phyloP scores from a whole-genome alignment of 1,140 invertebrate genomes.

The Drosophila sp. region DNA sequence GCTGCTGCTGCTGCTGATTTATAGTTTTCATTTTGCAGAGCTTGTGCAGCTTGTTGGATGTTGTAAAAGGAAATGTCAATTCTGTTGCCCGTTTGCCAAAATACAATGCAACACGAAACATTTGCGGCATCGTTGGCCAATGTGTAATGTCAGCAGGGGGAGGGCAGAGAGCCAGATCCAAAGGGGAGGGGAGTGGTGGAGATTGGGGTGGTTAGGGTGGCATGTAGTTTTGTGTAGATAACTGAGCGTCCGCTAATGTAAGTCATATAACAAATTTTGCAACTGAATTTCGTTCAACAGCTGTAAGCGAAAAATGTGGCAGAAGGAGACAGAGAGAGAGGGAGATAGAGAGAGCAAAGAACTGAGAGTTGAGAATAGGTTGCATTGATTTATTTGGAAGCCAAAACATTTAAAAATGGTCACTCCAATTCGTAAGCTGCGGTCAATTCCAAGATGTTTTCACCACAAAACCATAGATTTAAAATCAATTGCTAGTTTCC shows the following conservation, averaged over 20 bases:
- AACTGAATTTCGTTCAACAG: constrained; percentile 37
- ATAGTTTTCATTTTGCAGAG: constrained; percentile 80
- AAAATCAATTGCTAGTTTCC: too few species aligned
- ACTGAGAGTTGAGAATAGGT: not conserved
- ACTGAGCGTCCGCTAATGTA: constrained; percentile 62
- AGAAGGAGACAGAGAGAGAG: not conserved
- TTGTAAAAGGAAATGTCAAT: constrained; percentile 84
- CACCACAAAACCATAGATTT: too few species aligned
- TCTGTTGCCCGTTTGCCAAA: constrained; percentile 77
- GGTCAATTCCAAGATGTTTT: too few species aligned
- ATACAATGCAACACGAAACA: constrained; percentile 57
- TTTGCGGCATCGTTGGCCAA: constrained; percentile 49
- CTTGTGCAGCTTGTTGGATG: constrained; percentile 70
- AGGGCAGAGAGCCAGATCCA: not conserved
- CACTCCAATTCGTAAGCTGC: too few species aligned
- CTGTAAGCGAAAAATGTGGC: constrained; percentile 3
- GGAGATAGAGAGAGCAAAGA: not conserved
- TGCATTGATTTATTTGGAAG: too few species aligned
- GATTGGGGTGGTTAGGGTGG: too few species aligned
- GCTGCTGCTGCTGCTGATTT: constrained; percentile 69
- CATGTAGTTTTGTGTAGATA: constrained; percentile 21
- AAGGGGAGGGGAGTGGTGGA: constrained; percentile 6
- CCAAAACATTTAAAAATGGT: too few species aligned
- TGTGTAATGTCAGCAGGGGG: constrained; percentile 29
- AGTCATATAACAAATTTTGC: constrained; percentile 76